These are phyloP conservation scores for Pluvialis apricaria DNA, from an alignment of 2,113 vertebrate species.

Conservation along the genomic window DNA sequence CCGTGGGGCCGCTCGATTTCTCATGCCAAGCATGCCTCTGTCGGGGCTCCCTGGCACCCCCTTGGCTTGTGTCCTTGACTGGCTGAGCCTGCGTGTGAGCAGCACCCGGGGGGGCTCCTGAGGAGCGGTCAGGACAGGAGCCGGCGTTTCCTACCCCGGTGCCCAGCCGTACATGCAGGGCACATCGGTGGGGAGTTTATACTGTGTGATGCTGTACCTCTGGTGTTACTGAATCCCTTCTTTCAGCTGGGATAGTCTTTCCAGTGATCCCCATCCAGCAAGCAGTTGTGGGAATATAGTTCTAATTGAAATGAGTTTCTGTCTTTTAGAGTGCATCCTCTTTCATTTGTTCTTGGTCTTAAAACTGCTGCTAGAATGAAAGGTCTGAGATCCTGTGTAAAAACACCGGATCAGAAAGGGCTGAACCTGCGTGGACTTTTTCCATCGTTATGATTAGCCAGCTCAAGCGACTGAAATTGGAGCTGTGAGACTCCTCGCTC, in stretches of 20 bases:
- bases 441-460: neutral
- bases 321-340: neutral
- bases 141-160: neutral
- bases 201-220: neutral
- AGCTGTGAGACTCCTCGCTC: neutral
- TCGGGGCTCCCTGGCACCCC: neutral
- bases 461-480: neutral
- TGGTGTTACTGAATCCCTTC: neutral
- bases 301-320: neutral
- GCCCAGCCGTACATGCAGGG: rapidly evolving
- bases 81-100: neutral
- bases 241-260: neutral
- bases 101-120: neutral
- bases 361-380: neutral
- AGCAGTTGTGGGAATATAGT: neutral
- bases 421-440: neutral
- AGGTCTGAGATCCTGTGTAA: neutral
- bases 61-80: neutral
- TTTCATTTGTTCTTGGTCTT: neutral
- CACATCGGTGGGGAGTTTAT: neutral
- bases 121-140: neutral
- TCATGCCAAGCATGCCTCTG: rapidly evolving
- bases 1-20: rapidly evolving
- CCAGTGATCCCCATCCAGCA: neutral
- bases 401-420: neutral